phyloP scores from a whole-genome alignment of 2,797 vertebrate genomes.

The Sphenodon punctatus region DNA sequence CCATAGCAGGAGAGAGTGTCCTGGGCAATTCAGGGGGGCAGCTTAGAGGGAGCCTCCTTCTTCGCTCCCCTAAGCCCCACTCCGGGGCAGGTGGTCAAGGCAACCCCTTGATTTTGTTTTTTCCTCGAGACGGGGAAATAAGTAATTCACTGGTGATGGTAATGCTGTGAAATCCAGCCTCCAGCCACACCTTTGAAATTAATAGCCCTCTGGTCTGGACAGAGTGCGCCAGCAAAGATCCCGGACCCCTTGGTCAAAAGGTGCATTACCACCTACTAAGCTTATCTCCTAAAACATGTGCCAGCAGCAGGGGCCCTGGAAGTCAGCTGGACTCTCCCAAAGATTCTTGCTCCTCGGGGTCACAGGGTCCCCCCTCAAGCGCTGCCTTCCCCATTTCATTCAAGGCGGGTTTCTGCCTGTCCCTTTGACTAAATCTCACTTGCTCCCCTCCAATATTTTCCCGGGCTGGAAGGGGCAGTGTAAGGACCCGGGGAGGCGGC shows the following conservation, averaged over 20 bases:
- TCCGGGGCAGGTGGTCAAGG: background rate
- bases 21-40: background rate
- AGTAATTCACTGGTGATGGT: background rate
- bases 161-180: background rate
- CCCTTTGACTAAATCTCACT: background rate
- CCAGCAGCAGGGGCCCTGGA: background rate
- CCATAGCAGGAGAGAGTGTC: background rate
- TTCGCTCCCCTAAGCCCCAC: background rate
- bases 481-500: background rate
- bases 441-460: background rate
- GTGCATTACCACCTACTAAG: background rate
- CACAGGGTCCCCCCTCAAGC: too few species aligned
- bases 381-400: background rate
- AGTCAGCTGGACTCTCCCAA: accelerated
- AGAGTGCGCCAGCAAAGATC: background rate
- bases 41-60: too few species aligned
- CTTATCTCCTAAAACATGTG: background rate
- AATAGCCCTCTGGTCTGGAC: background rate
- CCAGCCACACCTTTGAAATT: background rate
- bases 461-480: too few species aligned
- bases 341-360: too few species aligned
- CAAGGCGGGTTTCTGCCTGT: background rate
- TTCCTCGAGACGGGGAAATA: background rate
- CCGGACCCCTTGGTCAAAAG: background rate
- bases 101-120: background rate